These are phyloP conservation scores for Manis crassicaudata DNA, from an alignment of 2,797 vertebrate genomes.

Conservation along the genomic window DNA sequence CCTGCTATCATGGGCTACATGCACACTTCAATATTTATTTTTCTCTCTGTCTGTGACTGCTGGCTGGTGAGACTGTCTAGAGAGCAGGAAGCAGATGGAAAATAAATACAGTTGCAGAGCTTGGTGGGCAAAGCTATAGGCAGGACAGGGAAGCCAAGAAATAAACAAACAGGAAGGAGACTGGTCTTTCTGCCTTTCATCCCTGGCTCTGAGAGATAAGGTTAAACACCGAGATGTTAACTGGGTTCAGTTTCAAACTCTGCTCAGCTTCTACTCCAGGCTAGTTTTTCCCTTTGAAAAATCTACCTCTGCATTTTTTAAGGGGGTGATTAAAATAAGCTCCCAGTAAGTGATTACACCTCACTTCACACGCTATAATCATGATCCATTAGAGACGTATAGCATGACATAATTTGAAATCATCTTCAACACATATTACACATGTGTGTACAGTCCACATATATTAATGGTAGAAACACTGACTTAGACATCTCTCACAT, in stretches of 20 bases:
- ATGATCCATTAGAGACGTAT: neutral
- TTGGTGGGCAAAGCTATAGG: constrained; percentile 58
- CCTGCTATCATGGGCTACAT: neutral
- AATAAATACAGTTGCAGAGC: constrained; percentile 57
- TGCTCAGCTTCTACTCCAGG: neutral
- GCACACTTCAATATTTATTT: neutral
- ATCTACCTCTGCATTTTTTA: neutral
- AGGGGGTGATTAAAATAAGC: constrained; percentile 26
- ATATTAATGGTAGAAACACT: neutral
- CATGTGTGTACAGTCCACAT: neutral
- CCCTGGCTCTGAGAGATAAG: constrained; percentile 65
- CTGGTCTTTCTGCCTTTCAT: constrained; percentile 54
- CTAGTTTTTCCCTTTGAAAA: constrained; percentile 53
- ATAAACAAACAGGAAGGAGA: constrained; percentile 70
- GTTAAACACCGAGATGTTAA: neutral
- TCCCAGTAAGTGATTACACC: neutral
- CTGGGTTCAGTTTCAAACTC: constrained; percentile 44
- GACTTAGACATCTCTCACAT: neutral
- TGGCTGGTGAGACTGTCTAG: constrained; percentile 53
- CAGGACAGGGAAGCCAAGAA: constrained; percentile 56
- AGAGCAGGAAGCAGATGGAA: constrained; percentile 74
- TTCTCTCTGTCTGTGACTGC: constrained; percentile 37
- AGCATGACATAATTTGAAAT: neutral
- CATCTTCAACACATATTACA: neutral
- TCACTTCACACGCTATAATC: neutral